Percentiles rank a stretch among this genome's conserved stretches.
Evolutionary conservation across 1,140 invertebrate species (phyloP).

Genomic region (Bemisia tabaci): DNA sequence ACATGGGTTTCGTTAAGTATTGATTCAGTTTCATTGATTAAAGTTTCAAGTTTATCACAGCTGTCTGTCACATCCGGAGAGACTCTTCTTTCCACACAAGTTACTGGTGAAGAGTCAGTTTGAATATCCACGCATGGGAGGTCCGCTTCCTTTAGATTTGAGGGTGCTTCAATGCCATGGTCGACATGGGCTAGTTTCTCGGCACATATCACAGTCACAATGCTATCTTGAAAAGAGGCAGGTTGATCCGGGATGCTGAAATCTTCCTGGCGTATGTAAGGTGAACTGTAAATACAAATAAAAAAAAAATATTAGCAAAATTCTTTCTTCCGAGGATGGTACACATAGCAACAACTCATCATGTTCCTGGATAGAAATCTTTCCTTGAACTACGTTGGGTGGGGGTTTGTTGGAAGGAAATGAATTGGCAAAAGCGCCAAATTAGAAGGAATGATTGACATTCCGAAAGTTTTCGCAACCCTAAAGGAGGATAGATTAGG

Average conservation of each 20-base stretch:
- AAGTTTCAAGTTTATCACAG: background rate
- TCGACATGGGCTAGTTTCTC: background rate
- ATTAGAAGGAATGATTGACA: too few relatives aligned
- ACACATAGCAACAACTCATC: too few relatives aligned
- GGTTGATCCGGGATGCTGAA: background rate
- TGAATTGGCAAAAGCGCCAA: too few relatives aligned
- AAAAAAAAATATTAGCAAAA: background rate
- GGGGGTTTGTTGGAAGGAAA: too few relatives aligned
- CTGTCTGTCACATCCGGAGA: background rate
- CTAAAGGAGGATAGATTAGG: too few relatives aligned
- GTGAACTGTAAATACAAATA: slow-evolving; percentile 22
- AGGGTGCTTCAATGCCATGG: background rate
- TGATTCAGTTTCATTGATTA: background rate
- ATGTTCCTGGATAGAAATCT: too few relatives aligned
- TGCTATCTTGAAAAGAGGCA: background rate
- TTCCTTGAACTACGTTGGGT: too few relatives aligned
- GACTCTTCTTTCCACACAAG: background rate
- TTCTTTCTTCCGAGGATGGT: too few relatives aligned
- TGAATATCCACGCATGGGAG: background rate
- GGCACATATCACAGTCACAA: background rate
- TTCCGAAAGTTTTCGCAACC: too few relatives aligned
- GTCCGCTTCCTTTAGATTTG: background rate
- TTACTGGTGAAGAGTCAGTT: background rate
- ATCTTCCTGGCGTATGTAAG: slow-evolving; percentile 21
- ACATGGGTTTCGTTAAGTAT: background rate